Base-by-base conservation (phyloP, 2,888 invertebrate genomes). In the Oscheius onirici region DNA sequence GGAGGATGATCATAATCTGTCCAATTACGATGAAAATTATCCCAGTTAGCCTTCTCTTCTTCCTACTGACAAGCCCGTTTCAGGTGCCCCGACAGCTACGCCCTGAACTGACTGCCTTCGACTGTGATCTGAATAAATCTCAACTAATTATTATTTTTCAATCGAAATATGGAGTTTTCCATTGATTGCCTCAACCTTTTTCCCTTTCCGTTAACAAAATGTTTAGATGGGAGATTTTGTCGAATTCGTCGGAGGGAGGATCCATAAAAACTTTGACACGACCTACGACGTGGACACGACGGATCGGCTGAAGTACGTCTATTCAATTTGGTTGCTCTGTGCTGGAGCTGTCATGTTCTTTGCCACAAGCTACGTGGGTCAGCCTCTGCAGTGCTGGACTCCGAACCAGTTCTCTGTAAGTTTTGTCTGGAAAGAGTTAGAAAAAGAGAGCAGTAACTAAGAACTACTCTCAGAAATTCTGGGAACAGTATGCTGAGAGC, bases 401-500 rank as follows among this genome's bases (percentile, higher is more conserved):
- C 83, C 82, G 13, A 78, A 78, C 17, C 81, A 86, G 71, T 86
- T 86, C 71, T 79, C 75, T 58, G 83, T 76, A 15, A 41, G 44
- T 66, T 41, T 15, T 3, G 0, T 13, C 20, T n/a, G 13, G 17
- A 55, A 10, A 28, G 17, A 24, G 15, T n/a, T 24, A n/a, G 17
- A 24, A 40, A 11, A 8, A 11, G 22, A 0, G 1, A 13, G 17
- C 22, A 34, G 5, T 34, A 8, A 34, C 34, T 8, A 49, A 28
- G n/a, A 15, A 41, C 20, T n/a, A n/a, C 44, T 69, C 74, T 26
- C 68, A 78, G 75, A 75, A 55, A 0, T 88, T 88, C 55, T 89
- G 89, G 88, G 89, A 89, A 74, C 86, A 89, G 71, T 90, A 90
- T 83, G 88, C 89, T 54, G 89, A 90, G 76, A 88, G 88, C 78